Conservation (phyloP, 2,113 vertebrate genomes). For the Apaloderma vittatum region DNA sequence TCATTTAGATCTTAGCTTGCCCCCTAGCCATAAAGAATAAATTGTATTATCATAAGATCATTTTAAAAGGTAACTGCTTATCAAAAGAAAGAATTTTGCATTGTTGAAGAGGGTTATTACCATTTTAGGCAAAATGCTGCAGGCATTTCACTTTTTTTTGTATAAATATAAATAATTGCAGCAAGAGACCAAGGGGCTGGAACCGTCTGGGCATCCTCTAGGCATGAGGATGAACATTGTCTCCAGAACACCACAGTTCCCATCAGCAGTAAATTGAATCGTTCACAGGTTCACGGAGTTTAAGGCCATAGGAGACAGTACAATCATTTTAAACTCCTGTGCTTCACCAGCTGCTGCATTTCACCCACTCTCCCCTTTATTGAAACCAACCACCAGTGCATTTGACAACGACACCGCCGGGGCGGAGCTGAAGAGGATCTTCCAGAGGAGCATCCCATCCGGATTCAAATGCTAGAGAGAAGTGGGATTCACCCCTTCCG, state of each 20-base stretch:
- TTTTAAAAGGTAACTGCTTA: too few species aligned
- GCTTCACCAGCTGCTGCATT: not conserved
- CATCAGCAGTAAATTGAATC: not conserved
- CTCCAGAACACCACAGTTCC: not conserved
- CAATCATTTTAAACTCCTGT: not conserved
- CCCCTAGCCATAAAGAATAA: constrained; percentile 91
- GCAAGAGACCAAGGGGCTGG: constrained; percentile 4
- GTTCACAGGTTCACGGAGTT: not conserved
- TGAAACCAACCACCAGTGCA: fast-evolving
- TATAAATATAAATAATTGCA: constrained; percentile 39
- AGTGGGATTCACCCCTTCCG: not conserved
- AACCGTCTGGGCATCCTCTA: not conserved
- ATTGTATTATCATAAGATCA: constrained; percentile 96
- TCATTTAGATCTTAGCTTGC: constrained; percentile 91
- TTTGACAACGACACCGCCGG: fast-evolving
- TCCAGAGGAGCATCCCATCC: not conserved
- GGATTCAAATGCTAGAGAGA: fast-evolving
- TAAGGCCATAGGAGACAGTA: not conserved
- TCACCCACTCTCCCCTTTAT: not conserved
- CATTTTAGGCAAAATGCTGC: constrained; percentile 81
- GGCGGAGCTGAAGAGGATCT: fast-evolving
- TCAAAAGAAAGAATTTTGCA: constrained; percentile 82
- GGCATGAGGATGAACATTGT: not conserved
- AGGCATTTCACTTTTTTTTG: constrained; percentile 34
- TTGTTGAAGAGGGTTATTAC: constrained; percentile 80